Evolutionary conservation across 2,888 invertebrate species (phyloP), one percentile per base, ranked within the genome.

Genomic region (Drosophila anomalata): DNA sequence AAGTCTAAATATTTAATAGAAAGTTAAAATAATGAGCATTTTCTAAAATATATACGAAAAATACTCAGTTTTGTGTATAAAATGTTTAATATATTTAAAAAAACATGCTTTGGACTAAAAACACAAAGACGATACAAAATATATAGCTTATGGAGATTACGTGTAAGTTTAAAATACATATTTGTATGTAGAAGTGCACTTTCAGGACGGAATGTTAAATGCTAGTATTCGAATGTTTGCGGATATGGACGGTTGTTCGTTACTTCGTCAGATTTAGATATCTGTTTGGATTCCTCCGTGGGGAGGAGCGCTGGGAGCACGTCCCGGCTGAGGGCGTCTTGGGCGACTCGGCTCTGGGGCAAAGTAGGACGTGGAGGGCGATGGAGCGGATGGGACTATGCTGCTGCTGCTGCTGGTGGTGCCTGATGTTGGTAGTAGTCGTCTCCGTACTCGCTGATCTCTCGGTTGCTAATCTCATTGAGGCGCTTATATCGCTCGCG

Each of bases 401-500:
- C 24, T 7, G 44, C 42, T 1, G 70, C 36, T 0, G 70, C 81
- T 0, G 56, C 70, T 14, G n/a, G 39, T 0, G 78, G 65, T 4
- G 78, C 78, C 59, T 84, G 88, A n/a, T 78, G 78, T 52, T 87
- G 87, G 52, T 83, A 89, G 24, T 87, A 91, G 33, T 91, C 90
- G 73, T 94, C 94, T 4, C 89, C 94, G 83, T 95, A 95, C 47
- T 91, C 94, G 12, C 94, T 94, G 1, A 94, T 94, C 59, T 94
- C 94, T 7, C 94, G 92, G 60, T 94, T 95, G 75, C 95, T 93
- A 89, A 95, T 94, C 88, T 95, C 95, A 90, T 95, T 95, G 36
- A 95, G 92, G 67, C 94, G 94, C 83, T 95, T 94, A 82, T 96
- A 96, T 56, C 94, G 94, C 60, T 95, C 95, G 41, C 96, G 94